Evolutionary conservation across 1,140 invertebrate genomes (phyloP).

Genomic region (Orchestia grillus): DNA sequence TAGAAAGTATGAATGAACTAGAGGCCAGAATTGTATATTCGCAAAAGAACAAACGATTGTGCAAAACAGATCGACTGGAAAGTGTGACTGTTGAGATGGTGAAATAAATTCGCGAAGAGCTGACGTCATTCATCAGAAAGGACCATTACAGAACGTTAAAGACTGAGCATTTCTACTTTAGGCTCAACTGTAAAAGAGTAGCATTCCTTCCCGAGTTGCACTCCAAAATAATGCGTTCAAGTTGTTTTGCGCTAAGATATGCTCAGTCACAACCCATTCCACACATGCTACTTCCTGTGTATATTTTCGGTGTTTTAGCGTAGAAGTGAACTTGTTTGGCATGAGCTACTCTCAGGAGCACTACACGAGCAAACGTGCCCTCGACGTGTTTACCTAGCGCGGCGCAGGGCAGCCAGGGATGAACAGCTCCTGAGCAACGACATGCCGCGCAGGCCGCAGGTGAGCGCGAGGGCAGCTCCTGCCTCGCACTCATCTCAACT

Average conservation of each 20-base stretch:
- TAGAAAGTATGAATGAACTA: too few relatives aligned
- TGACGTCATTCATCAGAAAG: background rate
- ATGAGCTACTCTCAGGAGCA: conserved; percentile 13
- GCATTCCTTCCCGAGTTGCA: background rate
- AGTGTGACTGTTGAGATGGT: background rate
- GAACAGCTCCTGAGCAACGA: too few relatives aligned
- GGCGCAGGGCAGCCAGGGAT: background rate
- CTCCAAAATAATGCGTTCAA: background rate
- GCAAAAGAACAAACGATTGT: too few relatives aligned
- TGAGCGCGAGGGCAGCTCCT: background rate
- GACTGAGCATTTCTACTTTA: background rate
- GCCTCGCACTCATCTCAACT: too few relatives aligned
- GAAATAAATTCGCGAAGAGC: background rate
- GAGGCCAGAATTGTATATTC: too few relatives aligned
- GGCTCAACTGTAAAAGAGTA: background rate
- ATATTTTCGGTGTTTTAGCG: background rate
- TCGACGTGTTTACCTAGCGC: background rate
- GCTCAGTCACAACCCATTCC: background rate
- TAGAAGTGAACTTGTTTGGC: conserved; percentile 31
- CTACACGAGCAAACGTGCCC: background rate
- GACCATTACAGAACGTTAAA: background rate
- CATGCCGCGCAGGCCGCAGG: background rate
- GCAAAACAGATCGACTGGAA: too few relatives aligned
- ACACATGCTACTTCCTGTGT: background rate
- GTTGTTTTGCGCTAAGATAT: background rate